Percentiles rank a stretch among this genome's conserved stretches.
Conservation (phyloP, 2,888 invertebrate genomes). For the Caenorhabditis wallacei region DNA sequence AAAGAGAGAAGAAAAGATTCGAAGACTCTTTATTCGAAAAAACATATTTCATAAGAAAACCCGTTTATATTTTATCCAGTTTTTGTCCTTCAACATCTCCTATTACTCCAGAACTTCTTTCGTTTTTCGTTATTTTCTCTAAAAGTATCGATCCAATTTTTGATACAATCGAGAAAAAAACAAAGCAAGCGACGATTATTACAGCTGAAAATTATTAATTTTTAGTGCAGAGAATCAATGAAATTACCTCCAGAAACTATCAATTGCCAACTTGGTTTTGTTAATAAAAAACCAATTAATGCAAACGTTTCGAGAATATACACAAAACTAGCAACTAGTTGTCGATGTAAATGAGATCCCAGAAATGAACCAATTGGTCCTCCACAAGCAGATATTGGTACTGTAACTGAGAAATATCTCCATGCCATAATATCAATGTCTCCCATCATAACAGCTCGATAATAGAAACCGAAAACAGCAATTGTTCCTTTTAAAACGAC, state of each 20-base stretch:
- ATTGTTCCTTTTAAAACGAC: constrained; percentile 82
- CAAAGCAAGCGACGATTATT: constrained; percentile 65
- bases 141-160: constrained; percentile 54
- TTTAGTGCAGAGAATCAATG: neutral
- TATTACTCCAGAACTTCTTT: neutral
- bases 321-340: constrained; percentile 75
- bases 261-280: constrained; percentile 71
- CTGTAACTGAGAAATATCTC: constrained; percentile 74
- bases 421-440: constrained; percentile 76
- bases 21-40: neutral
- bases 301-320: constrained; percentile 76
- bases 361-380: constrained; percentile 79
- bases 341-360: constrained; percentile 80
- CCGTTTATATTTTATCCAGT: constrained; percentile 4
- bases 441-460: constrained; percentile 78
- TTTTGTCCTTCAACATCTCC: constrained; percentile 4
- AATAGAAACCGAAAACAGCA: constrained; percentile 79
- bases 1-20: neutral
- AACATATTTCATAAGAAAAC: neutral
- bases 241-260: constrained; percentile 59
- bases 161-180: constrained; percentile 58
- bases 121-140: neutral
- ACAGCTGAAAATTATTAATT: constrained; percentile 25
- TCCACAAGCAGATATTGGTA: constrained; percentile 74
- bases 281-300: constrained; percentile 74